A percentile compares a stretch with the other conserved stretches of the same genome.
These are phyloP conservation scores for Drosophila sulfurigaster DNA, from an alignment of 1,140 invertebrate species.

Conservation along the genomic window DNA sequence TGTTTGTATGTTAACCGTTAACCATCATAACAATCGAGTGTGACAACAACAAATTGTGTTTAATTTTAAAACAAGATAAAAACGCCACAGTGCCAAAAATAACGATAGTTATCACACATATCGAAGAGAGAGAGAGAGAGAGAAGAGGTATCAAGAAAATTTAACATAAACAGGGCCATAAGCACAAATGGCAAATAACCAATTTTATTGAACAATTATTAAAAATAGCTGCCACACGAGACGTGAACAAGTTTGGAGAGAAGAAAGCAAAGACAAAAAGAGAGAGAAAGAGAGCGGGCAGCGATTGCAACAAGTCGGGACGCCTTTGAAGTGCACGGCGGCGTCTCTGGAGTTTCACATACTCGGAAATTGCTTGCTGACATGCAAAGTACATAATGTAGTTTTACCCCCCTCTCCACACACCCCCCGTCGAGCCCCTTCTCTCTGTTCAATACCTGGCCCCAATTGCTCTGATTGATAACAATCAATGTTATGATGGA, in stretches of 20 bases:
- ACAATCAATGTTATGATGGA: constrained; percentile 63
- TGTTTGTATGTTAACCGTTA: constrained; percentile 8
- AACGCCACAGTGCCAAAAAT: constrained; percentile 40
- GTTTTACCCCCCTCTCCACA: not conserved
- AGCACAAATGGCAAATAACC: constrained; percentile 57
- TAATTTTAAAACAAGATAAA: constrained; percentile 80
- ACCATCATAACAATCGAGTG: constrained; percentile 3
- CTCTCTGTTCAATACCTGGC: not conserved
- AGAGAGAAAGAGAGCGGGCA: constrained; percentile 1
- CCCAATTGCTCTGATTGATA: constrained; percentile 64
- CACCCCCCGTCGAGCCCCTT: accelerated
- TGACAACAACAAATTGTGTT: constrained; percentile 59
- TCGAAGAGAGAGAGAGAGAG: not conserved
- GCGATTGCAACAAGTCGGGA: constrained; percentile 48
- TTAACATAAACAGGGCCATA: constrained; percentile 50
- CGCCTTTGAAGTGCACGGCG: constrained; percentile 60
- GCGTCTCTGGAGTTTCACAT: constrained; percentile 48
- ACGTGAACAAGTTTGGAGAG: not conserved
- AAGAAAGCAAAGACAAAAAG: not conserved
- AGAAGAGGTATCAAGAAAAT: constrained; percentile 12
- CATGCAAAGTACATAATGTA: constrained; percentile 84
- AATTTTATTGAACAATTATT: constrained; percentile 67
- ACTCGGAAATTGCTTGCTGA: constrained; percentile 75
- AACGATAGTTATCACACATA: constrained; percentile 41
- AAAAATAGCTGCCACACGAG: constrained; percentile 29